A percentile compares a stretch with the other conserved stretches of the same genome.
Evolutionary conservation across 2,113 vertebrate genomes (phyloP).

Genomic region (Lipotes vexillifer): DNA sequence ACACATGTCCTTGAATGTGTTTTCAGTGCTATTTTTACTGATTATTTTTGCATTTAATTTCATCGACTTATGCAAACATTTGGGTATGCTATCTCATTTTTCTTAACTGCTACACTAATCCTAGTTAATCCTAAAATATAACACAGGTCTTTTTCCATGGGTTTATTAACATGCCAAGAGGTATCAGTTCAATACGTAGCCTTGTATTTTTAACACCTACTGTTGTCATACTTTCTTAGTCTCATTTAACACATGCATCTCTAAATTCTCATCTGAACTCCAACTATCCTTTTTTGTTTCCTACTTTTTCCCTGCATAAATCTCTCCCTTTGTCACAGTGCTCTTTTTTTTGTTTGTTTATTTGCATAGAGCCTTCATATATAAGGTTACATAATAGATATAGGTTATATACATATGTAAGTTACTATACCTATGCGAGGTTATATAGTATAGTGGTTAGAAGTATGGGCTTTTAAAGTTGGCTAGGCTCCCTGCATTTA

Average conservation of each 20-base stretch:
- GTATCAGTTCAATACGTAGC: background rate
- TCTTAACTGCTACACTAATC: slow-evolving; percentile 40
- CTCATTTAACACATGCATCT: background rate
- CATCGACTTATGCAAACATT: slow-evolving; percentile 30
- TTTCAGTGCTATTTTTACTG: background rate
- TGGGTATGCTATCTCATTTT: slow-evolving; percentile 17
- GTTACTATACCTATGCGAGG: background rate
- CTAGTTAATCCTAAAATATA: slow-evolving; percentile 43
- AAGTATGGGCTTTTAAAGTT: background rate
- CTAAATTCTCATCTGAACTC: background rate
- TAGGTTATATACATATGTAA: background rate
- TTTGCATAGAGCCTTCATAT: background rate
- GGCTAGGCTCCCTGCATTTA: background rate
- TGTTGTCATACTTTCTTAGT: slow-evolving; percentile 11
- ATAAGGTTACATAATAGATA: background rate
- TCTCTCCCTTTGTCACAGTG: background rate
- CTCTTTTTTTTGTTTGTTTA: background rate
- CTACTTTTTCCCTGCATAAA: background rate
- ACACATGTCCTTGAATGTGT: background rate
- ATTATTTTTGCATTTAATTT: slow-evolving; percentile 51
- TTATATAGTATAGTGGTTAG: background rate
- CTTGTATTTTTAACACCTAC: background rate
- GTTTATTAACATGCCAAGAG: background rate
- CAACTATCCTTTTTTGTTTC: background rate
- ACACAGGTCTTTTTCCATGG: background rate